A percentile compares a stretch with the other conserved stretches of the same genome.
Conservation (phyloP, 1,140 invertebrate species). For the Ganaspis sp. region DNA sequence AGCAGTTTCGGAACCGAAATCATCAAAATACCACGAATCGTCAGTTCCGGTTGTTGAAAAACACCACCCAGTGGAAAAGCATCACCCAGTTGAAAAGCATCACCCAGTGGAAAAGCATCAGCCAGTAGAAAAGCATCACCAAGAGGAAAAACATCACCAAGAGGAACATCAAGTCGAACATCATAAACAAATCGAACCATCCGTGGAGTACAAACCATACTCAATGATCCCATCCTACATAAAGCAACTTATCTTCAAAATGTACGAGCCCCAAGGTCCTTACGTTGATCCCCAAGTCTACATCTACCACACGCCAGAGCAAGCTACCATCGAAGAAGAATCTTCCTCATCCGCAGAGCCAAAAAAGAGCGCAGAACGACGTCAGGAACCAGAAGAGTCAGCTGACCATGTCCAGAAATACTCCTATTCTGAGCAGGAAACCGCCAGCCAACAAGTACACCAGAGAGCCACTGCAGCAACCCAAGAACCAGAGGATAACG, state of each 20-base stretch:
- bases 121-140: no score
- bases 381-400: neutral
- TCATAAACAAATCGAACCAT: neutral
- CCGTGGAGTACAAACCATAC: conserved; percentile 62
- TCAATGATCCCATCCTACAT: conserved; percentile 62
- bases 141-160: neutral
- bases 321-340: neutral
- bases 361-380: neutral
- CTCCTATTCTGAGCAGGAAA: neutral
- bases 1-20: neutral
- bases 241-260: conserved; percentile 62
- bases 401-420: neutral
- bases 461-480: neutral
- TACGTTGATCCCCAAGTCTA: conserved; percentile 67
- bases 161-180: neutral
- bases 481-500: neutral
- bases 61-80: no score
- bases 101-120: no score
- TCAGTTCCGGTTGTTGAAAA: neutral
- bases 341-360: neutral
- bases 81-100: no score
- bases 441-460: conserved; percentile 10
- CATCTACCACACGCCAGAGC: conserved; percentile 54
- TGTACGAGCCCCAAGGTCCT: conserved; percentile 62
- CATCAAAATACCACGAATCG: conserved; percentile 12